These are phyloP conservation scores for Halesus radiatus DNA, from an alignment of 1,140 invertebrate species.

Conservation along the genomic window DNA sequence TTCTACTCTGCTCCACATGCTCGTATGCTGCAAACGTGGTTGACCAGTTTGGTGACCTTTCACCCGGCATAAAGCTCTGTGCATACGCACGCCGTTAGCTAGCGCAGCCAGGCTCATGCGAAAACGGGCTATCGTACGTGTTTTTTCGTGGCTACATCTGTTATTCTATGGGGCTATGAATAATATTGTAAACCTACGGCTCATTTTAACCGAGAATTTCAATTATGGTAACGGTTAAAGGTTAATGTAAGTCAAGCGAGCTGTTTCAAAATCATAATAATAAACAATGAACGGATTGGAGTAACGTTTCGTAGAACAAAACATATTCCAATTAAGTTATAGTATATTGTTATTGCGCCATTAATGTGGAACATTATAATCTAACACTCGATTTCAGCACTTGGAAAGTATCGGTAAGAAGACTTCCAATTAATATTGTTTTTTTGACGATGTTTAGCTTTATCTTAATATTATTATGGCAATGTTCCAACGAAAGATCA, in stretches of 20 bases:
- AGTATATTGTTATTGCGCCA: no score
- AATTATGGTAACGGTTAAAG: conserved; percentile 32
- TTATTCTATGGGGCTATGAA: conserved; percentile 4
- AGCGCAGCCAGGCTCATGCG: background rate
- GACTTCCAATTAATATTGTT: no score
- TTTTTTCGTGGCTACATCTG: conserved; percentile 15
- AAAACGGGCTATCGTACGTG: conserved; percentile 15
- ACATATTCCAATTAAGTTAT: no score
- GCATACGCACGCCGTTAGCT: background rate
- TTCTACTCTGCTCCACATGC: background rate
- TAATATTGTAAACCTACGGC: conserved; percentile 4
- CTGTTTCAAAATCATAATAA: background rate
- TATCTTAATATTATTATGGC: no score
- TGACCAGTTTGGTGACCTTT: conserved; percentile 17
- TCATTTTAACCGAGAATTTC: conserved; percentile 33
- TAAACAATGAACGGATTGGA: background rate
- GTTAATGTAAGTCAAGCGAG: conserved; percentile 29
- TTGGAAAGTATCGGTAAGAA: no score
- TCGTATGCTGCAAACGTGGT: background rate
- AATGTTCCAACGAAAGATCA: no score
- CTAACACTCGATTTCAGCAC: no score
- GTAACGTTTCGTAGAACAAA: background rate
- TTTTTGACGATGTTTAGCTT: no score
- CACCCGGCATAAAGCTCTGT: background rate
- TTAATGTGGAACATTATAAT: no score